Conservation (phyloP, 2,113 vertebrate species). For the Larimichthys crocea region DNA sequence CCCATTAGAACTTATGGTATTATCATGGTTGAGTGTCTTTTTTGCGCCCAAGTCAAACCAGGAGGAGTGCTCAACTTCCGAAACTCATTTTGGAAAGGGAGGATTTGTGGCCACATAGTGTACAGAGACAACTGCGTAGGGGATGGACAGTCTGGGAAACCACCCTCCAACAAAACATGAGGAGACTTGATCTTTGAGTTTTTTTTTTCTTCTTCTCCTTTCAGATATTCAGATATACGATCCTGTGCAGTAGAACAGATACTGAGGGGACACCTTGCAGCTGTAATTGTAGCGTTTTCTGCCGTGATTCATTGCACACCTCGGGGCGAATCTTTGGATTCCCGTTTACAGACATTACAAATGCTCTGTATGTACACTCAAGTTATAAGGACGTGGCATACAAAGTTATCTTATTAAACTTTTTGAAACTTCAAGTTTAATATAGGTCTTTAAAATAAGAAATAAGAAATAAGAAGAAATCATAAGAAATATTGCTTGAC, state of each 20-base stretch:
- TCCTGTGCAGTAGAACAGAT: background rate
- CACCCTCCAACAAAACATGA: slow-evolving; percentile 42
- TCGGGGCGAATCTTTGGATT: background rate
- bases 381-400: background rate
- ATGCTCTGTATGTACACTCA: background rate
- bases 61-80: slow-evolving; percentile 80
- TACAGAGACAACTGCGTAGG: slow-evolving; percentile 77
- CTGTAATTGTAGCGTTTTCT: too few relatives aligned
- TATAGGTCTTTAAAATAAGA: too few relatives aligned
- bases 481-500: background rate
- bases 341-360: background rate
- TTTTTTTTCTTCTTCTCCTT: background rate
- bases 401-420: background rate
- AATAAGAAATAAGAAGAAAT: background rate
- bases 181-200: slow-evolving; percentile 6
- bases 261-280: background rate
- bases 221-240: background rate
- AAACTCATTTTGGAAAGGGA: slow-evolving; percentile 63
- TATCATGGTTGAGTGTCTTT: slow-evolving; percentile 82
- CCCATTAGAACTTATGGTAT: slow-evolving; percentile 81
- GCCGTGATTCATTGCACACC: background rate
- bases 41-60: slow-evolving; percentile 45
- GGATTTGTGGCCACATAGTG: slow-evolving; percentile 73
- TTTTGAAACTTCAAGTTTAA: too few relatives aligned
- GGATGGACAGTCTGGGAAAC: slow-evolving; percentile 58